These are phyloP conservation scores for Anarrhichthys ocellatus DNA, from an alignment of 2,113 vertebrate species.

Conservation along the genomic window DNA sequence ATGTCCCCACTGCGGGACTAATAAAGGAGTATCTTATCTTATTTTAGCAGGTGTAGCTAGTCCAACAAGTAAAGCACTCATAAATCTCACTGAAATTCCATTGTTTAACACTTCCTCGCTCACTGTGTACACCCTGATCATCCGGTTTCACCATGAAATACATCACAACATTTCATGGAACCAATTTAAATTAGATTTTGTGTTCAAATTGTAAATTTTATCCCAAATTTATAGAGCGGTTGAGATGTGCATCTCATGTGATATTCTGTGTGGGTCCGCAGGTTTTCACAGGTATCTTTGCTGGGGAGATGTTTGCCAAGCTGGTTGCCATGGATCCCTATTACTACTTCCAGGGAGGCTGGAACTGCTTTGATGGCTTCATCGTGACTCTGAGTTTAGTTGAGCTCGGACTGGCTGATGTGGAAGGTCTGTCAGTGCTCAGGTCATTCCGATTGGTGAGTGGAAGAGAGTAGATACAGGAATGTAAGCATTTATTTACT, in stretches of 20 bases:
- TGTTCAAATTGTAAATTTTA: background rate
- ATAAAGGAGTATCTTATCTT: too few species aligned
- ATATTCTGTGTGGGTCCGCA: constrained; percentile 63
- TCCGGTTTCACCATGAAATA: background rate
- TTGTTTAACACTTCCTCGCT: background rate
- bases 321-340: constrained; percentile 98
- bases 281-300: constrained; percentile 99
- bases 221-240: background rate
- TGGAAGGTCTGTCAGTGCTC: constrained; percentile 97
- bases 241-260: background rate
- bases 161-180: background rate
- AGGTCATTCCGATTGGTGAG: constrained; percentile 98
- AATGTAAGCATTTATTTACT: constrained; percentile 7
- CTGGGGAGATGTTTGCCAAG: constrained; percentile 98
- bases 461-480: constrained; percentile 4
- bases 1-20: too few species aligned
- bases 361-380: constrained; percentile 99
- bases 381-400: constrained; percentile 98
- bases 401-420: constrained; percentile 92
- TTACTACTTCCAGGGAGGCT: constrained; percentile 99
- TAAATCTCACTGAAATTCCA: background rate
- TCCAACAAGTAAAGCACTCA: background rate
- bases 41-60: background rate
- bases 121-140: background rate
- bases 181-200: background rate